These are phyloP conservation scores for Rhingia rostrata DNA, from an alignment of 2,888 invertebrate species.

Conservation along the genomic window DNA sequence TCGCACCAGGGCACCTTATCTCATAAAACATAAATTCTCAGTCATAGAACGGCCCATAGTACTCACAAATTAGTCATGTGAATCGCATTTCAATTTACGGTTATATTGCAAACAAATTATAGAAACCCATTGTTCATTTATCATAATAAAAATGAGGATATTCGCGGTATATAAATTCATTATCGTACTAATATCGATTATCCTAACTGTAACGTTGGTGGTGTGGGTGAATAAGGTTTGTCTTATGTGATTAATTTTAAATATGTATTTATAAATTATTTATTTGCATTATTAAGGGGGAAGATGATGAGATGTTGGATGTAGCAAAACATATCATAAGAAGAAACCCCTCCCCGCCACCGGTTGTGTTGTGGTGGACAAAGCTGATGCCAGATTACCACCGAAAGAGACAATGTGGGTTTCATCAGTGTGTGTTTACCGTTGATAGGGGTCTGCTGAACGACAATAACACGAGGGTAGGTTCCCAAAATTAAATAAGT, in stretches of 20 bases:
- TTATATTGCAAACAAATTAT: not conserved
- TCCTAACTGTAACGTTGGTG: constrained; percentile 23
- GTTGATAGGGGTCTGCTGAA: constrained; percentile 69
- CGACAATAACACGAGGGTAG: constrained; percentile 61
- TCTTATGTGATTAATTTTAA: not conserved
- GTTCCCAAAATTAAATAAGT: not conserved
- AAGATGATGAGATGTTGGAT: not conserved
- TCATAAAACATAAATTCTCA: not conserved
- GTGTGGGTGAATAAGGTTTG: constrained; percentile 46
- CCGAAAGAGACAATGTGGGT: constrained; percentile 75
- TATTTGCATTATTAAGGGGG: not conserved
- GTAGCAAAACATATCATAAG: not conserved
- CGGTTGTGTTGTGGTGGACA: constrained; percentile 76
- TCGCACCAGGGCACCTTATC: not conserved
- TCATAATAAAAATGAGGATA: constrained; percentile 54
- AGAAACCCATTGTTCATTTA: not conserved
- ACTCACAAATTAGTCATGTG: constrained; percentile 34
- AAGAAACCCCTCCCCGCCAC: constrained; percentile 15
- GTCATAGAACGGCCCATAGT: not conserved
- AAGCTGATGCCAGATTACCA: constrained; percentile 72
- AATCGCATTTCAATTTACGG: constrained; percentile 12
- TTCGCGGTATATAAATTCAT: constrained; percentile 54
- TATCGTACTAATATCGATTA: constrained; percentile 39
- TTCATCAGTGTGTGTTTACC: constrained; percentile 76
- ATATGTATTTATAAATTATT: not conserved